Evolutionary conservation across 2,888 invertebrate species (phyloP), one percentile per base, ranked within the genome.

Genomic region (Drepanosiphum platanoidis): DNA sequence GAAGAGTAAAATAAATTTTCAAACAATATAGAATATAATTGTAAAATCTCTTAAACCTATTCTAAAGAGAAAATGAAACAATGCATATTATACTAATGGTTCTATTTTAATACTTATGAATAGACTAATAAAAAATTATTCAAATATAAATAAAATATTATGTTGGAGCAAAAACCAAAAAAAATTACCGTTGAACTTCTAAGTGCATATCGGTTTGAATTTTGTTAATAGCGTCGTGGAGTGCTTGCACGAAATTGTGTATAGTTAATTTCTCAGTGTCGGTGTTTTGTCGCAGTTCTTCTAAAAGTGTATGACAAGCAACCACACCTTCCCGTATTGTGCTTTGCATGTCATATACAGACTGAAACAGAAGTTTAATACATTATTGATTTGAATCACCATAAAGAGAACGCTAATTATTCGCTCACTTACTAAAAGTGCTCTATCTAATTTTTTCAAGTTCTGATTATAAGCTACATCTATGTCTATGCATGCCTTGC

Each of bases 381-480:
- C n/a, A n/a, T n/a, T n/a, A n/a, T n/a, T n/a, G n/a, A n/a, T n/a
- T 61, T 36, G 8, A 27, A 58, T 58, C 7, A 8, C 22, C 5
- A 64, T 18, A 39, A 1, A 39, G 3, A 18, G 13, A 22, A 22
- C 27, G 83, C 86, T 52, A 70, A 71, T 58, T 27, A 81, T 11
- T 72, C 18, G 58, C 79, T 36, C 81, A 87, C 90, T 89, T 88
- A 92, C 91, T 90, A 91, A 89, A 86, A 91, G 90, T 71, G 93
- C 93, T 80, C 93, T 91, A 88, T 94, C 94, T 88, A 94, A 90
- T 88, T 94, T 93, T 89, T 94, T 93, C 86, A 93, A 91, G 39
- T 93, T 92, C 89, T 93, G 93, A 86, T 91, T 91, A 90, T 94
- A 94, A n/a, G 94, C 94, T 61, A 93, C 93, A 88, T 94, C 94